phyloP scores from a whole-genome alignment of 2,113 vertebrate genomes.

The Poecile atricapillus region DNA sequence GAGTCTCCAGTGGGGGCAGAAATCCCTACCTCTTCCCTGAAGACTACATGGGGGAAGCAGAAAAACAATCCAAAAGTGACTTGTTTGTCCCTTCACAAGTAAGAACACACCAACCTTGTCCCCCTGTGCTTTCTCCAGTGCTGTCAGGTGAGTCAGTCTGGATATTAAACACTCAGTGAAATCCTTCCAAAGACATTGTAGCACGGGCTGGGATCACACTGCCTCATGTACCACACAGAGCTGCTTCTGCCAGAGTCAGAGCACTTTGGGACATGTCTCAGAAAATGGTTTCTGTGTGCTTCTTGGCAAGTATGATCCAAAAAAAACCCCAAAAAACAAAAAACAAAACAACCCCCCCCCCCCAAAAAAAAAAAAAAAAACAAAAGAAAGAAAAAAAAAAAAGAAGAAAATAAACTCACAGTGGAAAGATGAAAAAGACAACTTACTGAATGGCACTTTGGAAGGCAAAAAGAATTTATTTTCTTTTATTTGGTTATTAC shows the following conservation, averaged over 20 bases:
- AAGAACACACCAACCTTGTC: neutral
- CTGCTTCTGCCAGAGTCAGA: neutral
- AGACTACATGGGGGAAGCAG: neutral
- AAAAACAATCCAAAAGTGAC: neutral
- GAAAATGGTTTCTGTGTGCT: neutral
- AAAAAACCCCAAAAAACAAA: neutral
- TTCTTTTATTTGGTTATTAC: neutral
- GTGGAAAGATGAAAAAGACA: neutral
- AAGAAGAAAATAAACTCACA: neutral
- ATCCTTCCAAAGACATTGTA: neutral
- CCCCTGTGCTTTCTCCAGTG: neutral
- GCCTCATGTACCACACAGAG: neutral
- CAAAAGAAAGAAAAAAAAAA: too few species aligned
- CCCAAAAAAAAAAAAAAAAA: too few species aligned
- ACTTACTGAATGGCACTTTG: neutral
- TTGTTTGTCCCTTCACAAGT: neutral
- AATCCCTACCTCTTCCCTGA: neutral
- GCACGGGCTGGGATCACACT: rapidly evolving
- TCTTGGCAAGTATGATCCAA: neutral
- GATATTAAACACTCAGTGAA: neutral
- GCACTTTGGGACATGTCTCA: neutral
- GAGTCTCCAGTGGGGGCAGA: neutral
- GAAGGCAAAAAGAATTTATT: neutral
- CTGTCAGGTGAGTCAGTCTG: neutral
- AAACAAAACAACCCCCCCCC: neutral